Conservation (phyloP, 2,113 vertebrate genomes). For the Oryzias woworae region DNA sequence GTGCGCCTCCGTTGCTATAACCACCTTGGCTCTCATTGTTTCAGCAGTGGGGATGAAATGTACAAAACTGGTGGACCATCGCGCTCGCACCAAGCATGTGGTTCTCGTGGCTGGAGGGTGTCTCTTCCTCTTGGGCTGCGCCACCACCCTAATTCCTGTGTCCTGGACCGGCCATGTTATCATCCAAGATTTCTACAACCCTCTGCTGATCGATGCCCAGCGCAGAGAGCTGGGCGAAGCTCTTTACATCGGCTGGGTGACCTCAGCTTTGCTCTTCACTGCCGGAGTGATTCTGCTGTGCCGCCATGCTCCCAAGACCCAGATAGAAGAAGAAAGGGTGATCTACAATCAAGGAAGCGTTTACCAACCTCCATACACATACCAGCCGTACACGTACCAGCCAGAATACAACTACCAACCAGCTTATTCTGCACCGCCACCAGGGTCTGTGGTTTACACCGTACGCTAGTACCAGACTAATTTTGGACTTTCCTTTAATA, state of each 20-base stretch:
- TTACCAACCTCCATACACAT: conserved; percentile 60
- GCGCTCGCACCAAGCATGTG: conserved; percentile 73
- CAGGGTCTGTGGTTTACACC: conserved; percentile 63
- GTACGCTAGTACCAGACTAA: conserved; percentile 57
- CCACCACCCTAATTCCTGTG: conserved; percentile 78
- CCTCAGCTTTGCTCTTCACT: conserved; percentile 71
- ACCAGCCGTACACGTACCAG: conserved; percentile 65
- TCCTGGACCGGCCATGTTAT: conserved; percentile 79
- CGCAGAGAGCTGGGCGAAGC: conserved; percentile 81
- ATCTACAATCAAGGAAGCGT: conserved; percentile 40
- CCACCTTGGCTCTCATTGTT: conserved; percentile 74
- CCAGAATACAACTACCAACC: conserved; percentile 66
- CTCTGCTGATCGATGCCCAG: conserved; percentile 77
- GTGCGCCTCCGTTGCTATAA: conserved; percentile 78
- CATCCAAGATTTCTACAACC: conserved; percentile 81
- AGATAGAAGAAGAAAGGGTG: conserved; percentile 56
- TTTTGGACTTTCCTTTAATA: conserved; percentile 12
- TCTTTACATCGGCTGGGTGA: conserved; percentile 82
- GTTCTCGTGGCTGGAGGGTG: conserved; percentile 76
- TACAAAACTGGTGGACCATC: conserved; percentile 71
- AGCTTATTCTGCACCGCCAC: conserved; percentile 61
- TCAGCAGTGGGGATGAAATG: conserved; percentile 82
- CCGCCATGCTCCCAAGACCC: conserved; percentile 74
- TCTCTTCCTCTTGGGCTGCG: conserved; percentile 72
- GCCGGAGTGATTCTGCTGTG: conserved; percentile 80